phyloP scores from a whole-genome alignment of 37 sponge, comb jelly and placozoan genomes.

The Halisarca cf. caerulea region DNA sequence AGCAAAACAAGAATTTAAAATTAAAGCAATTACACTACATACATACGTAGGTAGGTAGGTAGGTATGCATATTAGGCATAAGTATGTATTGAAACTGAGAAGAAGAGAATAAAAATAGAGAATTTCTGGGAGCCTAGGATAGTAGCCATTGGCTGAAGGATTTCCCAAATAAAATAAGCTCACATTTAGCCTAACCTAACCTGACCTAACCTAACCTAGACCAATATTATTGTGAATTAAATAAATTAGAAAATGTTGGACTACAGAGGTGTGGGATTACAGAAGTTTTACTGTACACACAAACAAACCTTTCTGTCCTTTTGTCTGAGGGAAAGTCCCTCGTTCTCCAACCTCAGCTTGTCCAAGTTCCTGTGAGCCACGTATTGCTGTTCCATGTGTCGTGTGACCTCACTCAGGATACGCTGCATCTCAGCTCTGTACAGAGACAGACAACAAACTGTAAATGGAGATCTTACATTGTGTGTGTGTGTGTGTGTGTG shows the following conservation, averaged over 20 bases:
- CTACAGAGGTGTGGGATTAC: no score
- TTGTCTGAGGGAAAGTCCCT: conserved; percentile 42
- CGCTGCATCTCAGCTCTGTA: conserved; percentile 63
- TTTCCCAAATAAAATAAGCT: conserved; percentile 2
- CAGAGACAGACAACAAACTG: not conserved
- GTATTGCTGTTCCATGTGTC: conserved; percentile 75
- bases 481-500: not conserved
- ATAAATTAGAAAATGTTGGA: no score
- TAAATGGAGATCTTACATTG: conserved; percentile 6
- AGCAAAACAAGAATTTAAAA: no score
- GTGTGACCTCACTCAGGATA: conserved; percentile 59
- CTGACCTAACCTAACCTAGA: no score
- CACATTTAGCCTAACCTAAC: no score
- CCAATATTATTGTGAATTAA: no score
- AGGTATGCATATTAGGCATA: not conserved
- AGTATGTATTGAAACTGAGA: not conserved
- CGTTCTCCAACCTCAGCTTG: conserved; percentile 63
- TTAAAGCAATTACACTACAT: not conserved
- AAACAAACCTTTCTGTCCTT: conserved; percentile 58
- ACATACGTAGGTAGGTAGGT: not conserved
- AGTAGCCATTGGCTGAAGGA: no score
- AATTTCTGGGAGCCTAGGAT: no score
- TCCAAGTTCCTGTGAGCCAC: conserved; percentile 58
- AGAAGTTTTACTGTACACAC: no score
- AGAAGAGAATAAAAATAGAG: not conserved